Evolutionary conservation across 1,140 invertebrate species (phyloP).

Genomic region (Zaprionus taronus): DNA sequence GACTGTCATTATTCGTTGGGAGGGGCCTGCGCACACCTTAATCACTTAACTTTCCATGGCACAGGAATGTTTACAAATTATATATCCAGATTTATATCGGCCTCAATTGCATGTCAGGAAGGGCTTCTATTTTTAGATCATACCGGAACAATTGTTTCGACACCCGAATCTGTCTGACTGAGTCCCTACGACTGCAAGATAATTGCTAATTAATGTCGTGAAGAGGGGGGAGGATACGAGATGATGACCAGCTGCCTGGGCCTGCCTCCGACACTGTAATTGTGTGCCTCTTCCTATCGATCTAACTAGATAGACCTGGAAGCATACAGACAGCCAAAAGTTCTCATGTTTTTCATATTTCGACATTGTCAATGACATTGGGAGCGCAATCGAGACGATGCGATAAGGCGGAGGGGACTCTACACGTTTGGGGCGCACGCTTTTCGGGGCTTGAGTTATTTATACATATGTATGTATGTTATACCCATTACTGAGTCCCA

Average conservation of each 20-base stretch:
- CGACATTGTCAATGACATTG: slow-evolving; percentile 7
- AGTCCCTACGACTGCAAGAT: neutral
- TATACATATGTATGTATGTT: neutral
- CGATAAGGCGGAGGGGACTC: slow-evolving; percentile 1
- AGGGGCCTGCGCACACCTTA: neutral
- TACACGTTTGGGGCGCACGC: slow-evolving; percentile 1
- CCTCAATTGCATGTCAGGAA: neutral
- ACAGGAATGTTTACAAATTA: neutral
- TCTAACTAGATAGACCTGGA: neutral
- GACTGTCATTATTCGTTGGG: neutral
- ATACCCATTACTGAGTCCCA: neutral
- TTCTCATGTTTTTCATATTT: neutral
- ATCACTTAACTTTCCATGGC: neutral
- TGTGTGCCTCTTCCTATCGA: neutral
- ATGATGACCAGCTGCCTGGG: neutral
- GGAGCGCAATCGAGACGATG: neutral
- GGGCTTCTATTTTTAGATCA: neutral
- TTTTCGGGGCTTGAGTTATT: neutral
- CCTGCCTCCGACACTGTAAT: neutral
- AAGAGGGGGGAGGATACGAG: neutral
- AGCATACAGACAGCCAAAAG: neutral
- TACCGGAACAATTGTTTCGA: neutral
- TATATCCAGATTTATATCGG: slow-evolving; percentile 1
- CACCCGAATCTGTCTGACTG: neutral
- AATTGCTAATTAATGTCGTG: neutral